Percentiles rank a stretch among this genome's conserved stretches.
Conservation (phyloP, 2,113 vertebrate species). For the Alaudala cheleensis region DNA sequence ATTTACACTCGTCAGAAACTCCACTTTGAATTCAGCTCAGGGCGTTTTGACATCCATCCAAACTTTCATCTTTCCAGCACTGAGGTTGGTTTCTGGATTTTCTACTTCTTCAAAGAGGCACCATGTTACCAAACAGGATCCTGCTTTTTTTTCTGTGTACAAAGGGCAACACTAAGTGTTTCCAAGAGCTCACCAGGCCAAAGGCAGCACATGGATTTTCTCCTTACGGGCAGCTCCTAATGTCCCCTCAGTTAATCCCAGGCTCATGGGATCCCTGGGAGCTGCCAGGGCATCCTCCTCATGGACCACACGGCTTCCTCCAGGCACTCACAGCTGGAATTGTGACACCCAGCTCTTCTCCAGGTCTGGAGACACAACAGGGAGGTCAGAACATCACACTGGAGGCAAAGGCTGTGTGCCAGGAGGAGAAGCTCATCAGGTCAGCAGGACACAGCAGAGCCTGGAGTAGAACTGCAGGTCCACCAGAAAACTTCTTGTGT, state of each 20-base stretch:
- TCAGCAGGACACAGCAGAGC: background rate
- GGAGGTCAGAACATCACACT: background rate
- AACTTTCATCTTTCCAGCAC: background rate
- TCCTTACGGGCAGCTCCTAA: background rate
- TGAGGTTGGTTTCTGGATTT: slow-evolving; percentile 10
- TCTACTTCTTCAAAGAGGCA: background rate
- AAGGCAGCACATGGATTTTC: background rate
- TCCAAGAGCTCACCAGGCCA: background rate
- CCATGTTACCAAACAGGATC: background rate
- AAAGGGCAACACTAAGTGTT: background rate
- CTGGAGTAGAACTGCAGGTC: background rate
- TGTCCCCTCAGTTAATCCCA: background rate
- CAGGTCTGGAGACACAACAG: background rate
- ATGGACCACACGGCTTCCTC: background rate
- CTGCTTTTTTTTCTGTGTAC: background rate
- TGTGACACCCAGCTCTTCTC: background rate
- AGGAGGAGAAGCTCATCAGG: background rate
- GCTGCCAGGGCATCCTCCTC: background rate
- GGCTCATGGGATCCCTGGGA: background rate
- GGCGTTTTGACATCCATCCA: background rate
- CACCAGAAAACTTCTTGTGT: slow-evolving; percentile 16
- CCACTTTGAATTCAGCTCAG: background rate
- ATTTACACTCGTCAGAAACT: background rate
- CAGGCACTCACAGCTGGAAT: background rate
- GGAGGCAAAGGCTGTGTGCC: background rate